Evolutionary conservation across 2,797 vertebrate species (phyloP).

Genomic region (Sebastes aleutianus): DNA sequence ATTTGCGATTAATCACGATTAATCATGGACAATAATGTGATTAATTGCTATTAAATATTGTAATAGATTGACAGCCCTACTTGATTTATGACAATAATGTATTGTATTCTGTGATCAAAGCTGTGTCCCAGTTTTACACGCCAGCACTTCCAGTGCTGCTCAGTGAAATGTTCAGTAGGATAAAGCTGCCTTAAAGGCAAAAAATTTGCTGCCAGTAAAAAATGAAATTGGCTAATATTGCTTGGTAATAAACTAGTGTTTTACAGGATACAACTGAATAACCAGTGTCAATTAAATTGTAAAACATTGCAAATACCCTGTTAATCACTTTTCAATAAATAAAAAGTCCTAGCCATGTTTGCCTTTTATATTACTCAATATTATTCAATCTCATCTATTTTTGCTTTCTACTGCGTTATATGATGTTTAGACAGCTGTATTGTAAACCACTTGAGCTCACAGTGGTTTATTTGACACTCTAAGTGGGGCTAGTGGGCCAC

Average conservation of each 20-base stretch:
- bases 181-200: neutral
- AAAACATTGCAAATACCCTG: neutral
- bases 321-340: neutral
- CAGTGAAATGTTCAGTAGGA: neutral
- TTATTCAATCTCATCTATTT: neutral
- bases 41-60: no score
- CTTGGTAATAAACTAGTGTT: constrained; percentile 3
- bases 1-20: no score
- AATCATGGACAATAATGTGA: no score
- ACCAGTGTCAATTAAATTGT: neutral
- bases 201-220: constrained; percentile 7
- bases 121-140: neutral
- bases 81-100: neutral
- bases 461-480: neutral
- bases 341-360: neutral
- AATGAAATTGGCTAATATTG: constrained; percentile 9
- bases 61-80: no score
- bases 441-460: neutral
- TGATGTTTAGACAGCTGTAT: neutral
- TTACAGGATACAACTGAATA: neutral
- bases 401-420: neutral
- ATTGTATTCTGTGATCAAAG: neutral
- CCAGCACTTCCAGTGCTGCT: neutral
- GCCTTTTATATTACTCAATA: neutral
- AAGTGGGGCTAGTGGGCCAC: neutral